Base-by-base conservation (phyloP, 1,140 invertebrate genomes). In the Parapsyche elsis region DNA sequence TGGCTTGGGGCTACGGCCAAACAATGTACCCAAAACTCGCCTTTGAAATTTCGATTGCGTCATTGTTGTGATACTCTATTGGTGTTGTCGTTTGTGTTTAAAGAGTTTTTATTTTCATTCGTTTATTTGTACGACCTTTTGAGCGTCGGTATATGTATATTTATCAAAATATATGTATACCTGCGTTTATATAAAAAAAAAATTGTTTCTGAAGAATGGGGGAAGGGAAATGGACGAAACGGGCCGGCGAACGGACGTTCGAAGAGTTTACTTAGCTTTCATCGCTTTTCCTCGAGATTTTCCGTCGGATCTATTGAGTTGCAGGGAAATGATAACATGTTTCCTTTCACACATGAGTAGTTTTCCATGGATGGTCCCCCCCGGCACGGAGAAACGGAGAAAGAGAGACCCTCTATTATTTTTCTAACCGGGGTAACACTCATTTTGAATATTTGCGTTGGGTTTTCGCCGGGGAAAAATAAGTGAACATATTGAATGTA, bases 251-350 rank as follows among this genome's bases (percentile, higher is more conserved):
- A 16, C 46, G 71, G 71, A 49, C 30, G n/a, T 21, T 26, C 73
- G 12, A 24, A 77, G 64, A 77, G 75, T 77, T 77, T 64, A 59
- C 53, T 76, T 76, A 30, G 49, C 74, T 75, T 75, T 75, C 71
- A 16, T 24, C 21, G 26, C 26, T 76, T 59, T 21, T 59, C 24
- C 21, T 19, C 24, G 24, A 77, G 75, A 64, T 77, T 77, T 77
- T 64, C 30, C 59, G 10, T 12, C 57, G 75, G 75, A 64, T 78
- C n/a, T 79, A 70, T 81, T 74, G 76, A 78, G 45, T 67, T 44
- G 70, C 78, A 78, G 78, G 80, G 70, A 81, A 81, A 81, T 81
- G 80, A 81, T 81, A 81, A 81, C 76, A 78, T 53, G 80, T 78
- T 74, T 75, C 80, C 71, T 81, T 81, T 79, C 59, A 46, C 76